Percentiles rank a stretch among this genome's conserved stretches.
Evolutionary conservation across 2,797 vertebrate genomes (phyloP).

Genomic region (Lophius americanus): DNA sequence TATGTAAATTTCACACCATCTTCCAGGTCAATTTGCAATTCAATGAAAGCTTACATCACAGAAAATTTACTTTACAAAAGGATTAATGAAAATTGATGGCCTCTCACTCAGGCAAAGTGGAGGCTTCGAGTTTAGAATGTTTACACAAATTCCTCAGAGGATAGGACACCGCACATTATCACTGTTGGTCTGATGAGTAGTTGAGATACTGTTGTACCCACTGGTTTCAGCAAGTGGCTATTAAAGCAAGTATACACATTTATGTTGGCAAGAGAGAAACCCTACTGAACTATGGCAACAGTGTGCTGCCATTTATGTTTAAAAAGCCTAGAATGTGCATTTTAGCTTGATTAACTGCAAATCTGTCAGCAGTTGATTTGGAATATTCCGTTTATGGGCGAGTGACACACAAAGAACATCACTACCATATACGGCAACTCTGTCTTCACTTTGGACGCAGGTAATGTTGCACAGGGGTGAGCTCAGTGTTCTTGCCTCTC

Average conservation of each 20-base stretch:
- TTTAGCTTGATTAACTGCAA: slow-evolving; percentile 7
- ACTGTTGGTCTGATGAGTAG: slow-evolving; percentile 57
- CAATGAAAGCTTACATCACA: slow-evolving; percentile 59
- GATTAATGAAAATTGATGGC: slow-evolving; percentile 26
- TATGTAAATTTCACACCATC: slow-evolving; percentile 25
- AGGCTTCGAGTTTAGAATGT: slow-evolving; percentile 16
- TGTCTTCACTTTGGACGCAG: slow-evolving; percentile 15
- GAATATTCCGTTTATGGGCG: slow-evolving; percentile 12
- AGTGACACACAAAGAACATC: slow-evolving; percentile 1
- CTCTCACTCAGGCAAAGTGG: slow-evolving; percentile 23
- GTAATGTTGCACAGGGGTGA: slow-evolving; percentile 24
- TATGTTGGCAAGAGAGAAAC: slow-evolving; percentile 12
- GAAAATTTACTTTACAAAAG: slow-evolving; percentile 54
- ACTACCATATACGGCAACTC: slow-evolving; percentile 17
- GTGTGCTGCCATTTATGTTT: slow-evolving; percentile 11
- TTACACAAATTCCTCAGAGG: slow-evolving; percentile 6
- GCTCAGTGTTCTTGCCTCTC: slow-evolving; percentile 35
- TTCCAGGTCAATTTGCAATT: slow-evolving; percentile 59
- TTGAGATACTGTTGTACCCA: slow-evolving; percentile 39
- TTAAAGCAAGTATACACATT: slow-evolving; percentile 16
- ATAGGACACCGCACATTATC: slow-evolving; percentile 28
- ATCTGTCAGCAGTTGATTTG: background rate
- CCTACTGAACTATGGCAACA: slow-evolving; percentile 17
- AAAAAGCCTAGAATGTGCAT: slow-evolving; percentile 1
- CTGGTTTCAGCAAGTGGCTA: slow-evolving; percentile 53